Base-by-base conservation (phyloP, 2,113 vertebrate species). In the Daphoenositta chrysoptera region DNA sequence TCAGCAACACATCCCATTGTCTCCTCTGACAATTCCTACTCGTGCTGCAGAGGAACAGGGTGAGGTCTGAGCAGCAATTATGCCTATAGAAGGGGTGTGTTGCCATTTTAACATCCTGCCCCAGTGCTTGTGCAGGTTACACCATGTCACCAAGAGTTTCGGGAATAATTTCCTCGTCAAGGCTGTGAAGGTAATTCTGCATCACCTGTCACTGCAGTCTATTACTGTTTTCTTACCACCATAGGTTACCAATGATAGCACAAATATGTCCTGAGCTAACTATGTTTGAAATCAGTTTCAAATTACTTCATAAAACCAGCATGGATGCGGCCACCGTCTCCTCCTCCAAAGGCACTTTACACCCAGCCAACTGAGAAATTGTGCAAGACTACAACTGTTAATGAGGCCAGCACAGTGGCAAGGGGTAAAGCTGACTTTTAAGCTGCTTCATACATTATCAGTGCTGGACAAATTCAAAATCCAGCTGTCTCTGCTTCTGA, bases 401-500 rank as follows among this genome's bases (percentile, higher is more conserved):
- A 63, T 2, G 0, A 71, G 64, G 82, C 92, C 93, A 96, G 83
- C 85, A 96, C 88, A 92, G 93, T 96, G 96, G 94, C 94, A 93
- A 89, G 64, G 51, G 35, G 56, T 33, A 71, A 81, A 92, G 56
- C 51, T 77, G 85, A 44, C 44, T 94, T 90, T 89, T 86, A 85
- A 90, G 39, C 79, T 95, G 73, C 81, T 95, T 93, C 78, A 68
- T 81, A 66, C 64, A 93, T 89, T 95, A 96, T 63, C 84, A 22
- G 44, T 86, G 64, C 85, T 60, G 86, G n/a, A 90, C 31, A 77
- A 95, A 94, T 88, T 83, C 54, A 64, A 90, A 96, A 65, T 92
- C 92, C 96, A 96, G 85, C 83, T 96, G 92, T 75, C 83, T 94
- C 80, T 93, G 68, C 95, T 83, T 92, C 92, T 92, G 90, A 96